These are phyloP conservation scores for Scrobipalpa costella DNA, from an alignment of 2,888 invertebrate species.

Conservation along the genomic window DNA sequence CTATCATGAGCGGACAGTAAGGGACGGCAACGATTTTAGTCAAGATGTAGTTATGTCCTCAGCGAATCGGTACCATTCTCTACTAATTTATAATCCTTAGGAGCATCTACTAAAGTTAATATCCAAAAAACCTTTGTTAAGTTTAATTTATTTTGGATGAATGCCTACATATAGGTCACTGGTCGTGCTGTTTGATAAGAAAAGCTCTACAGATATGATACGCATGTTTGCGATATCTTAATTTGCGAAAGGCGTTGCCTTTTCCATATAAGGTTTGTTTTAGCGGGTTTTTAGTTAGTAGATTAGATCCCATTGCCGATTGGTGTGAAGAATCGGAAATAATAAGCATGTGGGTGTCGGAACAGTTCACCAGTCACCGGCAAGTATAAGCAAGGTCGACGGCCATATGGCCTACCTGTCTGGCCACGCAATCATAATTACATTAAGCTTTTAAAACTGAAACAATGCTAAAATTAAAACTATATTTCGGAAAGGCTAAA, in stretches of 20 bases:
- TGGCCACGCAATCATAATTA: slow-evolving; percentile 23
- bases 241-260: slow-evolving; percentile 33
- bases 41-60: too few species aligned
- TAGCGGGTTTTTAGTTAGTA: background rate
- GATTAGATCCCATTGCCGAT: slow-evolving; percentile 14
- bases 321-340: slow-evolving; percentile 54
- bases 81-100: background rate
- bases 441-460: slow-evolving; percentile 11
- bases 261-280: slow-evolving; percentile 13
- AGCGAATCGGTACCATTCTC: too few species aligned
- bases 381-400: slow-evolving; percentile 58
- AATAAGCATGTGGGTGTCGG: slow-evolving; percentile 55
- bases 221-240: slow-evolving; percentile 36
- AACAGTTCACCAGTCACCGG: slow-evolving; percentile 58
- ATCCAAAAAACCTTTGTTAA: background rate
- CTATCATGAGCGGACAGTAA: too few species aligned
- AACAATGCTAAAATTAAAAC: slow-evolving; percentile 42
- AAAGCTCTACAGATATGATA: slow-evolving; percentile 37
- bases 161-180: slow-evolving; percentile 41
- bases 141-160: background rate
- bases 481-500: slow-evolving; percentile 19
- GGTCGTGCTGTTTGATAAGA: slow-evolving; percentile 41
- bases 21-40: too few species aligned
- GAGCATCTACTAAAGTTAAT: background rate
- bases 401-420: slow-evolving; percentile 68